Conservation (phyloP, 2,113 vertebrate species). For the Choloepus hoffmanni region DNA sequence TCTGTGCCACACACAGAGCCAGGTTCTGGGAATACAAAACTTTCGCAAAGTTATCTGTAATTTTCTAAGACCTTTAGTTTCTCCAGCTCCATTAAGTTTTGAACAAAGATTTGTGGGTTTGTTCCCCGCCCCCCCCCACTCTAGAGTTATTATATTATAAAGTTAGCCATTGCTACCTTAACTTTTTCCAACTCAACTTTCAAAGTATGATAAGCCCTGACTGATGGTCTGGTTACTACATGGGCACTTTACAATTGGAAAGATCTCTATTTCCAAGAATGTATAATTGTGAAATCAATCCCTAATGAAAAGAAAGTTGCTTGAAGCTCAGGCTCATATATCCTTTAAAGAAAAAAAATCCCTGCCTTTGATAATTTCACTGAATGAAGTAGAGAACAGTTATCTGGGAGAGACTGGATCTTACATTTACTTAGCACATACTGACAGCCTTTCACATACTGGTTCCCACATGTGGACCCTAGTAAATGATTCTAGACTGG, state of each 20-base stretch:
- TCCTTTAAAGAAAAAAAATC: not conserved
- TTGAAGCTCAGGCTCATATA: not conserved
- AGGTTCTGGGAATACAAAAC: not conserved
- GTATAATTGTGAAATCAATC: not conserved
- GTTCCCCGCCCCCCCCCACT: not conserved
- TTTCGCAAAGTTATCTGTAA: not conserved
- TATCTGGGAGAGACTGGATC: not conserved
- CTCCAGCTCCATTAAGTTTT: not conserved
- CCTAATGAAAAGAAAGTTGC: not conserved
- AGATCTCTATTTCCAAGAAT: not conserved
- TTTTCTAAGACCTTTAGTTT: constrained; percentile 30
- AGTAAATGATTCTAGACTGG: not conserved
- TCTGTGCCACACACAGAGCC: not conserved
- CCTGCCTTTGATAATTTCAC: not conserved
- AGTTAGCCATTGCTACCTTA: not conserved
- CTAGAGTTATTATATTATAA: not conserved
- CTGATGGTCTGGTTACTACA: not conserved
- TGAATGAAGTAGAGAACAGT: not conserved
- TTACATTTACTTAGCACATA: fast-evolving
- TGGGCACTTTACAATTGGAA: not conserved
- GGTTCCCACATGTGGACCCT: not conserved
- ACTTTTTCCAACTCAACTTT: not conserved
- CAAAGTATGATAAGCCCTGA: not conserved
- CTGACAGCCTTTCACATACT: not conserved
- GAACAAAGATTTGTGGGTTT: not conserved